Evolutionary conservation across 2,888 invertebrate genomes (phyloP).

Genomic region (Conus canariensis): DNA sequence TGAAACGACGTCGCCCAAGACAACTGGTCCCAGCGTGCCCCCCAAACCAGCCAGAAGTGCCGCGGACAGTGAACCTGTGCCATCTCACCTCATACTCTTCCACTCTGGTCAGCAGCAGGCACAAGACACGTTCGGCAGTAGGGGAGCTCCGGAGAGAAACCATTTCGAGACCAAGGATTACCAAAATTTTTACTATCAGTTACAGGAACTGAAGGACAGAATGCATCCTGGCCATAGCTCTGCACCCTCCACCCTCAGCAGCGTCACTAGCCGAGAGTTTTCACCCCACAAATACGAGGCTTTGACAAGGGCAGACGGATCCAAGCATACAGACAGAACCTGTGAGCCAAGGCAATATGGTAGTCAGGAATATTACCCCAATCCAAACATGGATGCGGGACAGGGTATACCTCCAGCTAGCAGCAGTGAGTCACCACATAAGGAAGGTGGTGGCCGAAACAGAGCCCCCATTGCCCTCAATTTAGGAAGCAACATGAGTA

Average conservation of each 20-base stretch:
- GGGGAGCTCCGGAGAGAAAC: not conserved
- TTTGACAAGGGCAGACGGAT: slow-evolving; percentile 1
- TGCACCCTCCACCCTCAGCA: slow-evolving; percentile 49
- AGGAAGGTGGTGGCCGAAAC: slow-evolving; percentile 46
- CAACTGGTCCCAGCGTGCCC: not conserved
- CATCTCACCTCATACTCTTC: slow-evolving; percentile 38
- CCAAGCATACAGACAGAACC: slow-evolving; percentile 16
- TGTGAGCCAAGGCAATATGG: not conserved
- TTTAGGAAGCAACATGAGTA: slow-evolving; percentile 62
- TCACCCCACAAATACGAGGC: slow-evolving; percentile 47
- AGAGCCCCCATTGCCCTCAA: slow-evolving; percentile 58
- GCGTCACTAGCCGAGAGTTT: slow-evolving; percentile 46
- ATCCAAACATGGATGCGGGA: not conserved
- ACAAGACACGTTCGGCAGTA: not conserved
- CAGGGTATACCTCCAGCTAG: not conserved
- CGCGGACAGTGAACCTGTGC: not conserved
- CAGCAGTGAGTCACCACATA: slow-evolving; percentile 1
- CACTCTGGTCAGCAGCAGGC: slow-evolving; percentile 14
- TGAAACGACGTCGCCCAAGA: not conserved
- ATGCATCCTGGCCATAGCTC: slow-evolving; percentile 43
- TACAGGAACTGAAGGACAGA: slow-evolving; percentile 18
- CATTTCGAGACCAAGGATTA: slow-evolving; percentile 24
- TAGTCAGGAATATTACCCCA: not conserved
- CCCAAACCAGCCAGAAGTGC: not conserved
- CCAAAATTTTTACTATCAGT: slow-evolving; percentile 42